Conservation (phyloP, 1,140 invertebrate species). For the Hyles vespertilio region DNA sequence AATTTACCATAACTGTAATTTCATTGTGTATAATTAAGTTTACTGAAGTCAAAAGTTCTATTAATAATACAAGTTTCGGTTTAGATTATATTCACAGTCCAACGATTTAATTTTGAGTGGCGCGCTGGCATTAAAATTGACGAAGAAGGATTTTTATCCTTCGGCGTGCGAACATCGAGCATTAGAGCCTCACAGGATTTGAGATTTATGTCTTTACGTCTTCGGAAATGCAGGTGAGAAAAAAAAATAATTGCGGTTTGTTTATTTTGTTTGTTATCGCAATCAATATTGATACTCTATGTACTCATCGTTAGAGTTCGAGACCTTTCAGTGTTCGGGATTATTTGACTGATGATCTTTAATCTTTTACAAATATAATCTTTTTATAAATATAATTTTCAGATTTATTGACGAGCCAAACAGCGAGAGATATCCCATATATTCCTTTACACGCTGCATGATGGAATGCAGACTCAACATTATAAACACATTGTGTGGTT, state of each 20-base stretch:
- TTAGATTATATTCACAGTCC: conserved; percentile 63
- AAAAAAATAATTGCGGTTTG: no score
- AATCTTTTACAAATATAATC: no score
- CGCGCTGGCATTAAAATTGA: conserved; percentile 40
- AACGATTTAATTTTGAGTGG: conserved; percentile 54
- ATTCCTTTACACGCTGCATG: conserved; percentile 80
- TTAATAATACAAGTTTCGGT: background rate
- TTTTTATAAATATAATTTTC: conserved; percentile 27
- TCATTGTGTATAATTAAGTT: no score
- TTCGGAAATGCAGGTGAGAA: conserved; percentile 76
- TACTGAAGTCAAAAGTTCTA: no score
- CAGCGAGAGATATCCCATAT: conserved; percentile 77
- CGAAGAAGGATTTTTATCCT: conserved; percentile 39
- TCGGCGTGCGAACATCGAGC: conserved; percentile 54
- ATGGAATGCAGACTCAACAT: conserved; percentile 80
- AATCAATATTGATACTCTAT: no score
- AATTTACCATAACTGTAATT: no score
- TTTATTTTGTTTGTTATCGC: no score
- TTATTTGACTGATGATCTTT: no score
- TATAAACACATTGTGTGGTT: conserved; percentile 77
- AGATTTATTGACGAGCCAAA: conserved; percentile 76
- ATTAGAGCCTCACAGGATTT: conserved; percentile 53
- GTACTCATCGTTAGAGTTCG: no score
- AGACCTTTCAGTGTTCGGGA: no score
- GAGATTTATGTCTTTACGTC: conserved; percentile 45